Evolutionary conservation across 2,113 vertebrate species (phyloP).

Genomic region (Emydura subglobosa): DNA sequence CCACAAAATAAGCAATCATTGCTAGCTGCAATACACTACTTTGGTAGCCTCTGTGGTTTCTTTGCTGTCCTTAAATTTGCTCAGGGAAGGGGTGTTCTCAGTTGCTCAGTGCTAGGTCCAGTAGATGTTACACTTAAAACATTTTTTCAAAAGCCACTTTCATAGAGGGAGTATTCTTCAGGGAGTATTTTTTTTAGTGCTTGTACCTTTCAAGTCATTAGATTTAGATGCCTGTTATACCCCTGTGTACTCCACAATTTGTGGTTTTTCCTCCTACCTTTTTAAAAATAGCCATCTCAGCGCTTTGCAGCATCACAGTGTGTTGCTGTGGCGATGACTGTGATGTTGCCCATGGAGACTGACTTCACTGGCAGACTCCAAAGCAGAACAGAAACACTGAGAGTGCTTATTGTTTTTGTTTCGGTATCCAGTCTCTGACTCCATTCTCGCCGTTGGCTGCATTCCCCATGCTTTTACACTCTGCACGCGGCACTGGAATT

Average conservation of each 20-base stretch:
- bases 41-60: neutral
- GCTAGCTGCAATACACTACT: fast-evolving
- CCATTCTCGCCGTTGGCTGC: neutral
- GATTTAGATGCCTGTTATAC: conserved; percentile 41
- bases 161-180: neutral
- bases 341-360: conserved; percentile 68
- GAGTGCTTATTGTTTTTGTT: neutral
- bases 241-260: conserved; percentile 57
- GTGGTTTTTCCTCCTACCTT: conserved; percentile 63
- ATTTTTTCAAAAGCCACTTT: neutral
- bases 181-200: conserved; percentile 39
- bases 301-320: conserved; percentile 46
- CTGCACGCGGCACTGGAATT: neutral
- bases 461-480: fast-evolving
- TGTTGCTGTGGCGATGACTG: conserved; percentile 64
- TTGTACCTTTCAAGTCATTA: conserved; percentile 55
- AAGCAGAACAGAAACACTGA: neutral
- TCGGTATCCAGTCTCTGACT: neutral
- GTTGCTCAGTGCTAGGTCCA: neutral
- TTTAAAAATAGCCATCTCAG: conserved; percentile 66
- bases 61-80: neutral
- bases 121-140: neutral
- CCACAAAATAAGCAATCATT: neutral
- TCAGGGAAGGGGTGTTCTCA: neutral
- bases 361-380: conserved; percentile 6